Evolutionary conservation across 2,797 vertebrate genomes (phyloP).

Genomic region (Clarias platycephalus): DNA sequence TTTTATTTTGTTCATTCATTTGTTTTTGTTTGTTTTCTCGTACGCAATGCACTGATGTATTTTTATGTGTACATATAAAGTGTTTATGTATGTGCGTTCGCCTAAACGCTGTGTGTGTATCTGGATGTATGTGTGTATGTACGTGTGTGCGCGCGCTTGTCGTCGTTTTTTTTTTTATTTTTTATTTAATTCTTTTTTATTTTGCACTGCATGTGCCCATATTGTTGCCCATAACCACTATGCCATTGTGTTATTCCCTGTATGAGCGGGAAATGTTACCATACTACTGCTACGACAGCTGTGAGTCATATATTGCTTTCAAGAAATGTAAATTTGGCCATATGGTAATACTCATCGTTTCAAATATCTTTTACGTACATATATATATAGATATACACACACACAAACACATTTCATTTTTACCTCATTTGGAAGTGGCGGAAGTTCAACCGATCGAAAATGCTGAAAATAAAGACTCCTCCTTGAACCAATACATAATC

Average conservation of each 20-base stretch:
- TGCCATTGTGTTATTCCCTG: conserved; percentile 39
- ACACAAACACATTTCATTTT: conserved; percentile 26
- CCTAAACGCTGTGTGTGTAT: conserved; percentile 39
- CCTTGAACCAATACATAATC: conserved; percentile 36
- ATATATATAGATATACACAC: no score
- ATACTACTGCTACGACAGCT: conserved; percentile 49
- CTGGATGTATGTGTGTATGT: conserved; percentile 4
- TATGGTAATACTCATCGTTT: conserved; percentile 36
- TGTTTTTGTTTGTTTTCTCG: conserved; percentile 4
- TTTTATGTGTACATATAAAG: conserved; percentile 44
- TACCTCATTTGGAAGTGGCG: conserved; percentile 46
- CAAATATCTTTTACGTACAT: conserved; percentile 26
- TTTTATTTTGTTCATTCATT: background rate
- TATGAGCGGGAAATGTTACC: conserved; percentile 37
- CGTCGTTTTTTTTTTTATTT: no score
- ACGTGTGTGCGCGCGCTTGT: background rate
- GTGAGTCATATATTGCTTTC: conserved; percentile 31
- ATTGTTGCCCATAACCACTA: conserved; percentile 55
- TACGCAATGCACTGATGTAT: conserved; percentile 62
- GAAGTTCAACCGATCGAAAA: conserved; percentile 38
- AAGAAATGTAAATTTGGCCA: conserved; percentile 25
- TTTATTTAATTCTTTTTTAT: background rate
- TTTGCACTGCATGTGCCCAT: conserved; percentile 50
- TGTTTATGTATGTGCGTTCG: conserved; percentile 42
- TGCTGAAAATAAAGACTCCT: conserved; percentile 53